Evolutionary conservation across 53 echinoderm and acorn worm genomes (phyloP), one percentile per base, ranked within the genome.

Genomic region (Hippasteria phrygiana): DNA sequence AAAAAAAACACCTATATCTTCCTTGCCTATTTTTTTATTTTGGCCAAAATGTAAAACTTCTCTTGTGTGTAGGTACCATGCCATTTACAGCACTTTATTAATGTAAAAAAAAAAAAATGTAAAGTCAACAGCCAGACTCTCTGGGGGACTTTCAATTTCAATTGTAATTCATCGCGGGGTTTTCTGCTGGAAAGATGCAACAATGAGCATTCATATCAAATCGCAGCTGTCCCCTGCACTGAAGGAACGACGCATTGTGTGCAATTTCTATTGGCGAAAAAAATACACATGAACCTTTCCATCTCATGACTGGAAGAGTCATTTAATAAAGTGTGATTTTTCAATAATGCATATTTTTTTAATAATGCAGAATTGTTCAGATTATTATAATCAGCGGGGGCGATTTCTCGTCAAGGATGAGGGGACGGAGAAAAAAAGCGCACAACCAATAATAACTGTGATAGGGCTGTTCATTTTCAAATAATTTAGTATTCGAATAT

Each of bases 101-200:
- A 82, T 82, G 82, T 46, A 73, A 82, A n/a, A n/a, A n/a, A n/a
- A n/a, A n/a, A n/a, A n/a, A n/a, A 82, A 42, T 43, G 82, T 45
- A 31, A 45, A 82, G 46, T 46, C 82, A 82, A 82, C 66, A 82
- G 66, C 42, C 14, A 43, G 13, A n/a, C 22, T 40, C 63, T 32
- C 63, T 26, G 29, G 43, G 64, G 43, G 42, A 26, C 26, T 82
- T 66, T 29, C 28, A 32, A 31, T 82, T 63, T 35, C 69, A 12
- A 67, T 67, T 67, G 69, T 35, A 18, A 35, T 67, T 67, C 34
- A 56, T 11, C 59, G 26, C 22, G 9, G 22, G 41, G 62, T 37
- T 35, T 13, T 37, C 62, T 22, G 46, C 39, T 40, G 74, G 74
- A 40, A 41, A 41, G 42, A 13, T 33, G 9, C 62, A 29, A 79